Base-by-base conservation (phyloP, 1,140 invertebrate genomes). In the Megalonaias nervosa region DNA sequence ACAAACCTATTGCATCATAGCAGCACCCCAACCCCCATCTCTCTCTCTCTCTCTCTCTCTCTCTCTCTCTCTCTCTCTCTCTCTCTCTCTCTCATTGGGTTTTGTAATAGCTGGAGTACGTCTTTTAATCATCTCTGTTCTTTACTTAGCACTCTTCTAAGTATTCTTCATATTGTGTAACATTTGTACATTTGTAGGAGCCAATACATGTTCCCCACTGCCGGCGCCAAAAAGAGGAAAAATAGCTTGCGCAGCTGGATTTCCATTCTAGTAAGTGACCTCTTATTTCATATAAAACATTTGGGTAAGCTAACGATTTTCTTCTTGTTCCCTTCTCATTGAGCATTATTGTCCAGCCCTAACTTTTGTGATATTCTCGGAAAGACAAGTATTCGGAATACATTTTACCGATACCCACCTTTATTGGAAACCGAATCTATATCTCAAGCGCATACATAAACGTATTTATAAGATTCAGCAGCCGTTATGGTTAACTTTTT, bases 211-310 rank as follows among this genome's bases (percentile, higher is more conserved):
- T 67, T 64, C 75, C 17, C 80, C 80, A 2, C 48, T 81, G 59
- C 65, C 69, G 9, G 76, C 80, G 3, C 80, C 80, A 23, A 73
- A 60, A 15, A 61, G 75, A 60, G 80, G 80, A 61, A 78, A 69
- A 57, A 81, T 81, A 64, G 68, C 72, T 16, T 81, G 80, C 60
- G 76, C 76, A 59, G 76, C 68, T 61, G 71, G 69, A 13, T 78
- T 78, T 16, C 76, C 76, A 9, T 81, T 81, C 66, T 81, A 81
- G 80, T 81, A 61, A 81, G 80, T 74, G 57, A 17, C n/a, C 31
- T 57, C 17, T 31, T 31, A 11, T 17, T 17, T 67, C 17, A 21
- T 17, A 67, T 38, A n/a, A 31, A 23, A 67, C 9, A 14, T 9
- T 12, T 19, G 0, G 4, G 6, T 62, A n/a, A 23, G 19, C 11